These are phyloP conservation scores for Glaucopsyche alexis DNA, from an alignment of 2,888 invertebrate genomes.

Conservation along the genomic window DNA sequence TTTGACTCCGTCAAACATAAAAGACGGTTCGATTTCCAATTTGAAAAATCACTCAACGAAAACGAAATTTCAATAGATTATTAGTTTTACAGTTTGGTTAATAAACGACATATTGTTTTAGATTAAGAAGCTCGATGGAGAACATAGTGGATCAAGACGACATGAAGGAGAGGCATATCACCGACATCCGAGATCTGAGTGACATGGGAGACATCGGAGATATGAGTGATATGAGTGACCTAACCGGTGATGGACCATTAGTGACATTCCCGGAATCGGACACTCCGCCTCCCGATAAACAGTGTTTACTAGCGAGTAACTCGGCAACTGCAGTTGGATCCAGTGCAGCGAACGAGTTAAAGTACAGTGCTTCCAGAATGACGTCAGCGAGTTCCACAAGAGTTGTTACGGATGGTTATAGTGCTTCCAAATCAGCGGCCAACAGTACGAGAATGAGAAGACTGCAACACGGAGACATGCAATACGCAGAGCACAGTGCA, in stretches of 20 bases:
- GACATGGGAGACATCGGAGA: slow-evolving; percentile 74
- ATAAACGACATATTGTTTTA: slow-evolving; percentile 48
- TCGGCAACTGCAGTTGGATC: slow-evolving; percentile 58
- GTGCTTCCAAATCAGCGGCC: slow-evolving; percentile 82
- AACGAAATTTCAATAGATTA: neutral
- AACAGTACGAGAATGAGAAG: slow-evolving; percentile 75
- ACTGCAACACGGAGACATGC: slow-evolving; percentile 89
- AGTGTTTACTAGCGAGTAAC: slow-evolving; percentile 69
- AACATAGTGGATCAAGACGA: slow-evolving; percentile 86
- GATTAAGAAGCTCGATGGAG: slow-evolving; percentile 87
- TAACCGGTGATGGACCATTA: slow-evolving; percentile 81
- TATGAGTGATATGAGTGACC: slow-evolving; percentile 73
- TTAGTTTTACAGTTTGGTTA: slow-evolving; percentile 1
- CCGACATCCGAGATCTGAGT: slow-evolving; percentile 72
- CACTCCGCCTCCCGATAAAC: slow-evolving; percentile 82
- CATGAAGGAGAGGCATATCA: slow-evolving; percentile 65
- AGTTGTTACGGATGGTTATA: slow-evolving; percentile 90
- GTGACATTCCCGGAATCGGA: slow-evolving; percentile 91
- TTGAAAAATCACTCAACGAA: neutral
- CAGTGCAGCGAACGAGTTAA: slow-evolving; percentile 83
- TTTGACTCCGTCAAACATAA: slow-evolving; percentile 74
- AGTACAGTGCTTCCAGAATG: slow-evolving; percentile 91
- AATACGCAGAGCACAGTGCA: slow-evolving; percentile 89
- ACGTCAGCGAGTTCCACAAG: slow-evolving; percentile 87
- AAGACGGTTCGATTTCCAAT: slow-evolving; percentile 53